Conservation (phyloP, 2,797 vertebrate genomes). For the Fistularia commersonii region DNA sequence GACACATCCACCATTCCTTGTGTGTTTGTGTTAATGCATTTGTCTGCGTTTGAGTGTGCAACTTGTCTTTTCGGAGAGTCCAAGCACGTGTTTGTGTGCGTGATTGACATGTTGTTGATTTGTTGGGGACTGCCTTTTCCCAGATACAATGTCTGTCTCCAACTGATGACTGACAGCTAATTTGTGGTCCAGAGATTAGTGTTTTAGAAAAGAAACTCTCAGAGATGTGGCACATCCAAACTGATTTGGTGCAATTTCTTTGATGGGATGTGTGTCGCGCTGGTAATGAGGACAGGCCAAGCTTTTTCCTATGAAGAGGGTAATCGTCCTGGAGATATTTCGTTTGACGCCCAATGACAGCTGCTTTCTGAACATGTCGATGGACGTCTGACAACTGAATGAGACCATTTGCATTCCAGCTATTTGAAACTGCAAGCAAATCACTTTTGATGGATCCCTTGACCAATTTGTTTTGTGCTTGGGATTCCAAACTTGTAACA, state of each 20-base stretch:
- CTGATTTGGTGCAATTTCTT: constrained; percentile 44
- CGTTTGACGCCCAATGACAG: constrained; percentile 38
- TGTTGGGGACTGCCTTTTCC: constrained; percentile 53
- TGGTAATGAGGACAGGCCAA: constrained; percentile 58
- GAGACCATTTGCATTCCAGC: constrained; percentile 16
- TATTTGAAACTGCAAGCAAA: constrained; percentile 20
- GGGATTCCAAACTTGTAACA: constrained; percentile 31
- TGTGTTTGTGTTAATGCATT: constrained; percentile 9
- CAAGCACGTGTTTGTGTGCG: constrained; percentile 36
- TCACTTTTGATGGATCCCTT: constrained; percentile 26
- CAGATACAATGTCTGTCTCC: constrained; percentile 48
- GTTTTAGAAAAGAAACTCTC: constrained; percentile 62
- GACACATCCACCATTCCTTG: constrained; percentile 1
- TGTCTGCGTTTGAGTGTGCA: constrained; percentile 10
- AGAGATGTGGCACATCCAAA: constrained; percentile 36
- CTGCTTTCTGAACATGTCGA: constrained; percentile 40
- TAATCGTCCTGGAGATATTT: constrained; percentile 34
- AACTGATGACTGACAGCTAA: constrained; percentile 73
- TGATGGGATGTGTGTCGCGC: constrained; percentile 49
- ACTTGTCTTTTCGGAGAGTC: constrained; percentile 12
- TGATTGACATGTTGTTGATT: constrained; percentile 71
- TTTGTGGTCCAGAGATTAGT: constrained; percentile 72
- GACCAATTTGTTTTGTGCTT: constrained; percentile 7
- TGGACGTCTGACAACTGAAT: constrained; percentile 25
- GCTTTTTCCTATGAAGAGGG: constrained; percentile 31